phyloP scores from a whole-genome alignment of 2,888 invertebrate species.

The Chrysotoxum bicinctum region DNA sequence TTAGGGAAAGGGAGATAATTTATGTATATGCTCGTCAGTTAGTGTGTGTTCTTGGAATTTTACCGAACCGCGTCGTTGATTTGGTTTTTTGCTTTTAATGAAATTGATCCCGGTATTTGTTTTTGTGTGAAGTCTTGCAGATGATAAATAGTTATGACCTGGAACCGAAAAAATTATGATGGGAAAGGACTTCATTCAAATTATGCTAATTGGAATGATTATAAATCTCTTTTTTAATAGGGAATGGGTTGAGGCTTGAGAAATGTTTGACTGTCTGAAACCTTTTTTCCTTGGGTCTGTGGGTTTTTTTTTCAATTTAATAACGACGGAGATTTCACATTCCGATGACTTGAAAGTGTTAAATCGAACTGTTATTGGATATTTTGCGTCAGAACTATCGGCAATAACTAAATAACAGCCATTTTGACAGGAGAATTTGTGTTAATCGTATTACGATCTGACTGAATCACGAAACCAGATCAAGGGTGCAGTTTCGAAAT shows the following conservation, averaged over 20 bases:
- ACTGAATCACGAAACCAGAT: not conserved
- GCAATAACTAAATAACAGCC: not conserved
- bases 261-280: not conserved
- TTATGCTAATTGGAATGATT: constrained; percentile 56
- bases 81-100: not conserved
- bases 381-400: not conserved
- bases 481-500: not conserved
- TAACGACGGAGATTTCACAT: not conserved
- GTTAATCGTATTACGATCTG: not conserved
- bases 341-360: not conserved
- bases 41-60: constrained; percentile 69
- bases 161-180: constrained; percentile 35
- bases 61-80: constrained; percentile 27
- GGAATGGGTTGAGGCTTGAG: not conserved
- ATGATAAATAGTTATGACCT: constrained; percentile 64
- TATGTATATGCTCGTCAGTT: constrained; percentile 46
- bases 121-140: constrained; percentile 52
- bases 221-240: constrained; percentile 31
- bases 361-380: not conserved
- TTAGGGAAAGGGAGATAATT: constrained; percentile 53
- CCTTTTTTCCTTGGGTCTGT: not conserved
- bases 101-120: constrained; percentile 30
- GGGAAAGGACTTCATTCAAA: constrained; percentile 62
- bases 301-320: not conserved
- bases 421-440: not conserved